Conservation (phyloP, 2,113 vertebrate genomes). For the Benthochromis sp. region DNA sequence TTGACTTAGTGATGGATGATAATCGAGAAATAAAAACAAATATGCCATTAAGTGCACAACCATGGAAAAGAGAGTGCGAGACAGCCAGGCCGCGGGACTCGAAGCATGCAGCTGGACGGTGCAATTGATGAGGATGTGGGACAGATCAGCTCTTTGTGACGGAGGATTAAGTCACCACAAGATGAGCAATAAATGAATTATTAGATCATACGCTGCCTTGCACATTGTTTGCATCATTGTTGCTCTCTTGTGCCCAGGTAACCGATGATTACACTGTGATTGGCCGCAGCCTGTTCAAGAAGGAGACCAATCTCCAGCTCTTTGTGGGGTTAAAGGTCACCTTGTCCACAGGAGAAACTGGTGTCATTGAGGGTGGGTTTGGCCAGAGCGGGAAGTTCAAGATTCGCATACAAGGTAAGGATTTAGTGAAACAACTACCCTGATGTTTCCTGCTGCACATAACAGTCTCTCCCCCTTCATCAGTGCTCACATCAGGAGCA, state of each 20-base stretch:
- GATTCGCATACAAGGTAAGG: slow-evolving; percentile 83
- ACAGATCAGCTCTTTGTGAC: neutral
- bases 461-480: neutral
- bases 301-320: slow-evolving; percentile 96
- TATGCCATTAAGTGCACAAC: slow-evolving; percentile 40
- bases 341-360: slow-evolving; percentile 86
- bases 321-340: slow-evolving; percentile 90
- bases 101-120: neutral
- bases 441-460: neutral
- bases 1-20: slow-evolving; percentile 50
- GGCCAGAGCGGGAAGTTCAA: slow-evolving; percentile 98
- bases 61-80: slow-evolving; percentile 17
- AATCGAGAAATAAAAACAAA: slow-evolving; percentile 62
- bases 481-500: neutral
- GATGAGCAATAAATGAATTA: neutral
- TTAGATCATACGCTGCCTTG: neutral
- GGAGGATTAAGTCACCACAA: neutral
- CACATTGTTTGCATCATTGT: neutral
- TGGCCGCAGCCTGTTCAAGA: slow-evolving; percentile 93
- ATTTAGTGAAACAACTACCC: neutral
- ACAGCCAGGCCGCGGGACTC: slow-evolving; percentile 16
- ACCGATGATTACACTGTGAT: slow-evolving; percentile 90
- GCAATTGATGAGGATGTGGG: neutral
- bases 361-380: slow-evolving; percentile 87
- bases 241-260: slow-evolving; percentile 65